Evolutionary conservation across 1,140 invertebrate genomes (phyloP), one percentile per base, ranked within the genome.

Genomic region (Dinothrombium tinctorium): DNA sequence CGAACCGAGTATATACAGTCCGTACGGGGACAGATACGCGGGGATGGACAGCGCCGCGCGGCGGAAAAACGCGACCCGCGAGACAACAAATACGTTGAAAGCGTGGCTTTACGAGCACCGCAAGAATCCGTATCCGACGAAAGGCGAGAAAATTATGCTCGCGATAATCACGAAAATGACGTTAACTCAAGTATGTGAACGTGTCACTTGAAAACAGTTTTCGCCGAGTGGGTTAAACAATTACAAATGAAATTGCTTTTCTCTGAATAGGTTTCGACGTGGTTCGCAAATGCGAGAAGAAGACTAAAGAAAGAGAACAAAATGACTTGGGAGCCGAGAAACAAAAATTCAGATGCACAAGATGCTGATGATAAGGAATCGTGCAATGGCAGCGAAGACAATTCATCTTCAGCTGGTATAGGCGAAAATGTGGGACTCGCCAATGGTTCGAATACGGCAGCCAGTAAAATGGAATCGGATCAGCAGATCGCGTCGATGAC

Each of bases 51-150:
- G 83, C 53, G 79, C 78, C 1, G 77, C 81, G 17, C 65, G 87
- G 52, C 65, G 89, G 48, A 95, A 95, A 66, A 95, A 95, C 64
- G 90, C 89, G 17, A 95, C 90, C 17, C 61, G 89, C 41, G 89
- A 96, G 62, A 94, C 87, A 17, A 95, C 89, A 19, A 86, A 79
- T 57, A 92, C 87, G 3, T 61, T 96, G 8, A 95, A 95, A 60
- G 64, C 66, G 66, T 92, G 89, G 92, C 60, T 92, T 67, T 50
- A 72, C 72, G 56, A 94, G 74, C 65, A 76, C 74, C 77, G 63
- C 69, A 92, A 63, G 74, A 94, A 70, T 51, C 68, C 67, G 1
- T 69, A 69, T 50, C 68, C 68, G 4, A 68, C 64, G 1, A 69
- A 69, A 51, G 64, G 63, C 7, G 67, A 69, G 48, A 70, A 70